A percentile compares a stretch with the other conserved stretches of the same genome.
phyloP scores from a whole-genome alignment of 2,888 invertebrate species.

The Oeneis ivallda region DNA sequence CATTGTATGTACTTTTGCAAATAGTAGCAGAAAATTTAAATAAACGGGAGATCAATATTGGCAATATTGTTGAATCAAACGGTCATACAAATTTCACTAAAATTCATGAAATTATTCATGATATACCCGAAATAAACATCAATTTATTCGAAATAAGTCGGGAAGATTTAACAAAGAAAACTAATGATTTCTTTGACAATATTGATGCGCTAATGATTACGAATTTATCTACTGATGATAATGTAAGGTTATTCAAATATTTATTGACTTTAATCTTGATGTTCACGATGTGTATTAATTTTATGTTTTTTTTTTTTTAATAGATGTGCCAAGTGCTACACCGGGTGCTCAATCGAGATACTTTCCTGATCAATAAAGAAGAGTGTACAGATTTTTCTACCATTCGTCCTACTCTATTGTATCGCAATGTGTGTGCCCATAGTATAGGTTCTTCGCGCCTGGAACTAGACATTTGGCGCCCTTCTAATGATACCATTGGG shows the following conservation, averaged over 20 bases:
- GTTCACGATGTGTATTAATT: background rate
- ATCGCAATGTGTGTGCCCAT: conserved; percentile 42
- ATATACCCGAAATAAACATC: conserved; percentile 37
- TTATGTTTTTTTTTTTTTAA: background rate
- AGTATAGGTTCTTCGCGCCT: conserved; percentile 37
- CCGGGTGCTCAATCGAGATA: conserved; percentile 40
- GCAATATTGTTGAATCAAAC: conserved; percentile 40
- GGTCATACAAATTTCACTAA: conserved; percentile 32
- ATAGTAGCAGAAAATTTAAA: conserved; percentile 50
- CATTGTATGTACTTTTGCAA: conserved; percentile 46
- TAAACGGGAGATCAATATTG: conserved; percentile 43
- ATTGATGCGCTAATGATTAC: conserved; percentile 44
- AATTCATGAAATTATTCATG: conserved; percentile 35
- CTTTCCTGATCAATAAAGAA: conserved; percentile 46
- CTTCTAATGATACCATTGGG: conserved; percentile 35
- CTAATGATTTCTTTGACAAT: conserved; percentile 31
- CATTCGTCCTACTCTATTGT: conserved; percentile 40
- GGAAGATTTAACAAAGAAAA: conserved; percentile 31
- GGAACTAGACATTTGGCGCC: conserved; percentile 46
- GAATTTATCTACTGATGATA: conserved; percentile 44
- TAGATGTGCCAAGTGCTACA: conserved; percentile 47
- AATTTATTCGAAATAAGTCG: conserved; percentile 34
- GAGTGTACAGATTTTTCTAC: conserved; percentile 23
- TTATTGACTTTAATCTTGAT: background rate
- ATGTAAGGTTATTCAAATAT: conserved; percentile 41